phyloP scores from a whole-genome alignment of 37 sponge, comb jelly and placozoan genomes.

The Cladorhizidae sp. region DNA sequence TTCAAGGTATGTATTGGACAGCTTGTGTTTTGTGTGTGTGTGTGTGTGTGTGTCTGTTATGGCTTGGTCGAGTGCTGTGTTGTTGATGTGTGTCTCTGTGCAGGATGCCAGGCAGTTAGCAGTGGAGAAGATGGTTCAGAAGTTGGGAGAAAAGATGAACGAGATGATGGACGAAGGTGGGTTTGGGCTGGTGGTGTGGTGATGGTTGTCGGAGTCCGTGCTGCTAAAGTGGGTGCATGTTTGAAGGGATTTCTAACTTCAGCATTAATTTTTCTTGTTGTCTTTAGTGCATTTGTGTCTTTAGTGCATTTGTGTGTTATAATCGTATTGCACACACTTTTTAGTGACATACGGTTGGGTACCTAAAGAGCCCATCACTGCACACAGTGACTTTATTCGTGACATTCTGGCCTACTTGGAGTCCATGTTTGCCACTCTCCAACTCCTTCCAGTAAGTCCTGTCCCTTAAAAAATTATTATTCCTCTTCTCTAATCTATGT shows the following conservation, averaged over 20 bases:
- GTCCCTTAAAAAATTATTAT: neutral
- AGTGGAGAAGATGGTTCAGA: slow-evolving; percentile 32
- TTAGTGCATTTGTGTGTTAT: neutral
- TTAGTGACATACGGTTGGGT: slow-evolving; percentile 44
- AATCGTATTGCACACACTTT: neutral
- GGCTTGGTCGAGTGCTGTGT: too few species aligned
- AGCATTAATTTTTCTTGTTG: neutral
- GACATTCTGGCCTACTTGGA: slow-evolving; percentile 59
- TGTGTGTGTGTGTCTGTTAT: too few species aligned
- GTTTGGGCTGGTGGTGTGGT: neutral
- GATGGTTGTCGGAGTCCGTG: neutral
- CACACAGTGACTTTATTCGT: slow-evolving; percentile 51
- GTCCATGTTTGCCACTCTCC: slow-evolving; percentile 46
- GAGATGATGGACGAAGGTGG: slow-evolving; percentile 63
- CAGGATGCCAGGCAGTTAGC: slow-evolving; percentile 65
- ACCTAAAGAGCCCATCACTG: slow-evolving; percentile 28
- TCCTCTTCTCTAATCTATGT: neutral
- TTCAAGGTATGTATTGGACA: slow-evolving; percentile 62
- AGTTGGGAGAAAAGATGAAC: slow-evolving; percentile 40
- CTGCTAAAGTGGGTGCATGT: too few species aligned
- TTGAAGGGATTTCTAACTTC: neutral
- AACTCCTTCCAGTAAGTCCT: slow-evolving; percentile 41
- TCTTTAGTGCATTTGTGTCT: neutral
- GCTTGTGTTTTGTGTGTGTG: too few species aligned
- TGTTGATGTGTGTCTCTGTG: neutral